Evolutionary conservation across 2,888 invertebrate genomes (phyloP).

Genomic region (Athetis lepigone): DNA sequence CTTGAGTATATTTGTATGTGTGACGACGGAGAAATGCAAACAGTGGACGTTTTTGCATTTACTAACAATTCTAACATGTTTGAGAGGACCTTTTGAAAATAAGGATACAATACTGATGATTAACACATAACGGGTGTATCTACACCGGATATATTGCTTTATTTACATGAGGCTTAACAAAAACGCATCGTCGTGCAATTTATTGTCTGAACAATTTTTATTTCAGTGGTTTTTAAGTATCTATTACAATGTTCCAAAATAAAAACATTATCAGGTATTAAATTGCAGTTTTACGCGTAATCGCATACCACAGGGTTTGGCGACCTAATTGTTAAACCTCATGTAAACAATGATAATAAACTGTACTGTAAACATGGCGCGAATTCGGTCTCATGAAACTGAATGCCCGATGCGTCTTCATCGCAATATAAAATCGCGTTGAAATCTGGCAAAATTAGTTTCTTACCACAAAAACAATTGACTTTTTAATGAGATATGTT

Average conservation of each 20-base stretch:
- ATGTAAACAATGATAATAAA: conserved; percentile 60
- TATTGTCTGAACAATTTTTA: conserved; percentile 15
- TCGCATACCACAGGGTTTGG: conserved; percentile 42
- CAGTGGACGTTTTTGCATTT: conserved; percentile 48
- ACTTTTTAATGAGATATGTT: conserved; percentile 27
- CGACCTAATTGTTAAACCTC: conserved; percentile 61
- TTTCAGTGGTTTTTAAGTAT: conserved; percentile 6
- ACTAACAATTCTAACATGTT: conserved; percentile 37
- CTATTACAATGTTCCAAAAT: conserved; percentile 12
- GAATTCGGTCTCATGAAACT: conserved; percentile 32
- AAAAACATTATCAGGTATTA: conserved; percentile 34
- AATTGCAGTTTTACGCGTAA: conserved; percentile 45
- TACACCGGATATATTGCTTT: conserved; percentile 46
- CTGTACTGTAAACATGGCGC: conserved; percentile 59
- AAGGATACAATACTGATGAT: conserved; percentile 78
- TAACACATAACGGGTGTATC: conserved; percentile 70
- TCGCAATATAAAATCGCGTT: conserved; percentile 19
- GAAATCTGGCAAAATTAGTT: conserved; percentile 25
- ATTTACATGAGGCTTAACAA: conserved; percentile 55
- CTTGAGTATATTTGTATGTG: conserved; percentile 57
- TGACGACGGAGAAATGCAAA: conserved; percentile 39
- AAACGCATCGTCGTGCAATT: conserved; percentile 19
- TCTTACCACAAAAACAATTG: conserved; percentile 36
- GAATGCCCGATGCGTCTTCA: conserved; percentile 29
- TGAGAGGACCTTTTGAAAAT: conserved; percentile 48